Percentiles rank a stretch among this genome's conserved stretches.
phyloP scores from a whole-genome alignment of 2,113 vertebrate genomes.

The Gadus macrocephalus region DNA sequence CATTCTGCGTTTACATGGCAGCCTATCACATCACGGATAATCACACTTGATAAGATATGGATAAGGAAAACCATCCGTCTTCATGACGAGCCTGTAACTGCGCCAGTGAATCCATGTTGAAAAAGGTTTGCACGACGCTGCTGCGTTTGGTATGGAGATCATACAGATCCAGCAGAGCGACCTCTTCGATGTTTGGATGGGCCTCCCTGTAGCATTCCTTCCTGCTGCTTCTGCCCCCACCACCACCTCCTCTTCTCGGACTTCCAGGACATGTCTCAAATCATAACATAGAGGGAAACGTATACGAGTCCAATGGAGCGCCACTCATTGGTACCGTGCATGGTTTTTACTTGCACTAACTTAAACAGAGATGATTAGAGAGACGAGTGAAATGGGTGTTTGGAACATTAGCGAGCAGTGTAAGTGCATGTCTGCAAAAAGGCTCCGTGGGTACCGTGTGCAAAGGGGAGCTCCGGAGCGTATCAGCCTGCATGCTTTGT shows the following conservation, averaged over 20 bases:
- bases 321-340: too few species aligned
- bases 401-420: too few species aligned
- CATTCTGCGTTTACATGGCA: background rate
- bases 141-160: slow-evolving; percentile 29
- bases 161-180: slow-evolving; percentile 34
- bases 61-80: background rate
- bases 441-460: slow-evolving; percentile 18
- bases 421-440: too few species aligned
- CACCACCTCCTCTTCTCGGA: slow-evolving; percentile 45
- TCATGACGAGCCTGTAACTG: background rate
- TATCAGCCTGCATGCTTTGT: slow-evolving; percentile 53
- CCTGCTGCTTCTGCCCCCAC: slow-evolving; percentile 26
- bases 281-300: slow-evolving; percentile 5
- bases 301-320: too few species aligned
- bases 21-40: background rate
- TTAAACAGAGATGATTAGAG: too few species aligned
- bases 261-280: slow-evolving; percentile 23
- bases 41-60: background rate
- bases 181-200: slow-evolving; percentile 23
- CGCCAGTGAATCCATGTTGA: background rate
- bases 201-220: slow-evolving; percentile 54
- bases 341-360: too few species aligned
- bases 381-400: too few species aligned
- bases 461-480: slow-evolving; percentile 30
- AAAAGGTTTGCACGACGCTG: background rate